Conservation (phyloP, 1,140 invertebrate species). For the Planococcus citri region DNA sequence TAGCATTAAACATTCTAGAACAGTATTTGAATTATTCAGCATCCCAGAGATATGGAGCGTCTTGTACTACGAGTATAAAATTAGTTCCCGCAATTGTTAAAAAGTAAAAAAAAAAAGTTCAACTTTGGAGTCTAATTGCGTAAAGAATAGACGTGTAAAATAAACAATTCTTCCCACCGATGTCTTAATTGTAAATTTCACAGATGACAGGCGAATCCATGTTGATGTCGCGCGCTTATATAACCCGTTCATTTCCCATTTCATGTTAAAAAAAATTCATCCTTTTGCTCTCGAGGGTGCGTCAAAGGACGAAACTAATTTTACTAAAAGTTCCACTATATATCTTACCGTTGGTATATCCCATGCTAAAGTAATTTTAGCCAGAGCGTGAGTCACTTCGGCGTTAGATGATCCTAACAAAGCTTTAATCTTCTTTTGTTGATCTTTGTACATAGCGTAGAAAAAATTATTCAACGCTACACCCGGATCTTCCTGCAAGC, state of each 20-base stretch:
- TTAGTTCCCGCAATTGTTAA: neutral
- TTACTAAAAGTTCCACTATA: too few species aligned
- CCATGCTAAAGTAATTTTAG: neutral
- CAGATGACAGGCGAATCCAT: too few species aligned
- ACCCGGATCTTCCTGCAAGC: neutral
- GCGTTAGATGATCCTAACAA: neutral
- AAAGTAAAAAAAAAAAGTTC: neutral
- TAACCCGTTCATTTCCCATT: too few species aligned
- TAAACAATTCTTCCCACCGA: neutral
- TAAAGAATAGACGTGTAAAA: neutral
- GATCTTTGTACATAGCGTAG: constrained; percentile 6
- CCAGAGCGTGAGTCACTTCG: neutral
- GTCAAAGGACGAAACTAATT: too few species aligned
- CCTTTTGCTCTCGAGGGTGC: too few species aligned
- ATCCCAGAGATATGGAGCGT: neutral
- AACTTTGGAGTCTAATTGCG: neutral
- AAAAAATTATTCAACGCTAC: neutral
- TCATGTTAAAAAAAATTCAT: too few species aligned
- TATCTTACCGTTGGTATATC: neutral
- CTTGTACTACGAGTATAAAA: neutral
- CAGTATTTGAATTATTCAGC: neutral
- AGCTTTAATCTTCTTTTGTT: constrained; percentile 3
- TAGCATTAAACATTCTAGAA: neutral
- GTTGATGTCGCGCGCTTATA: too few species aligned
- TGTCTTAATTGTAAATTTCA: too few species aligned